These are phyloP conservation scores for Aramus guarauna DNA, from an alignment of 2,113 vertebrate genomes.

Conservation along the genomic window DNA sequence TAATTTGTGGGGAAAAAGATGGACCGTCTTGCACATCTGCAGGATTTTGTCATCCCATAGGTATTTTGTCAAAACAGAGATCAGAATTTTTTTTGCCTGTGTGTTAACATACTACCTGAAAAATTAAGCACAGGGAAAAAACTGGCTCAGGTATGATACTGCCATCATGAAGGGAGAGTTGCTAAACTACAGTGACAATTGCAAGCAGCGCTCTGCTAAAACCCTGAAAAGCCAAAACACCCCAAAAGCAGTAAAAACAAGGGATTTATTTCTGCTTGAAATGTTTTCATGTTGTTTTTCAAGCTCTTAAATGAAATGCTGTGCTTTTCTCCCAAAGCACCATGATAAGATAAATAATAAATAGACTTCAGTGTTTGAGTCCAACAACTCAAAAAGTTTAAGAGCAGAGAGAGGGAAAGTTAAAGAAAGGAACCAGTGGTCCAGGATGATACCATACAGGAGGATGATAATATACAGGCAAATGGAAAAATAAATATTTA, in stretches of 20 bases:
- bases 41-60: background rate
- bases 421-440: background rate
- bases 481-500: background rate
- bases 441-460: background rate
- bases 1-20: background rate
- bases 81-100: background rate
- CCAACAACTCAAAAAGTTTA: background rate
- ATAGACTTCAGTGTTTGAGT: background rate
- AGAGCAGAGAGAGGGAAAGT: background rate
- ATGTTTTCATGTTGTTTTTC: background rate
- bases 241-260: background rate
- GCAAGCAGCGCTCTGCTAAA: background rate
- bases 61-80: background rate
- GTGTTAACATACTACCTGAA: background rate
- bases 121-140: background rate
- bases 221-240: background rate
- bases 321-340: background rate
- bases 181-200: background rate
- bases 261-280: background rate
- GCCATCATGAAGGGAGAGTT: background rate
- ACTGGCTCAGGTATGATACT: background rate
- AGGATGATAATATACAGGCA: background rate
- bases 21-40: background rate
- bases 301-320: background rate
- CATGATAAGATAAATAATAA: constrained; percentile 8